Base-by-base conservation (phyloP, 2,113 vertebrate genomes). In the Bos javanicus region DNA sequence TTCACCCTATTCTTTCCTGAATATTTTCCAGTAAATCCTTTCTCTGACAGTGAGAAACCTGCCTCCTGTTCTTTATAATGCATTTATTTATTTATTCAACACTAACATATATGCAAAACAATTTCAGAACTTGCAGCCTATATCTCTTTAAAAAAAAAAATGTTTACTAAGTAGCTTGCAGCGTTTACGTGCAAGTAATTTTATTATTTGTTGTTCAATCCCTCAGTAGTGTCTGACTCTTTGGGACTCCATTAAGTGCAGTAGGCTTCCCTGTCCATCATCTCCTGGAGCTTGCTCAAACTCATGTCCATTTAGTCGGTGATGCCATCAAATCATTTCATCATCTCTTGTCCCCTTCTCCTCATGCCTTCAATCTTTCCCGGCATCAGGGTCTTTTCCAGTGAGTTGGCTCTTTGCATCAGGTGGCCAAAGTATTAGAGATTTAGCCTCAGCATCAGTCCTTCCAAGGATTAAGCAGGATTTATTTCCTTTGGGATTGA, bases 211-310 rank as follows among this genome's bases (percentile, higher is more conserved):
- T 21, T 67, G 33, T 67, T 10, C 33, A 67, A 0, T 67, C 64
- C 8, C 9, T 67, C 33, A 67, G 8, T 36, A 67, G 17, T 21
- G 33, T 36, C 17, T 0, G 0, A 67, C 4, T 36, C 64, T 67
- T 67, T 67, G 64, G n/a, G 64, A 67, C 33, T 36, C 33, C 9
- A 5, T 36, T 17, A 67, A 67, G 33, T 36, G 17, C 64, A n/a
- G 33, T 10, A 67, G n/a, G 64, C 64, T 67, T 36, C 17, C 17
- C 64, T 36, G 64, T 36, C 33, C 64, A 67, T 67, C 17, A 67
- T 36, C 17, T 36, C 33, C n/a, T 0, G 2, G 17, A 67, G 33
- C 8, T 36, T 67, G 33, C 33, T 67, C 16, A 67, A 36, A 67
- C 33, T 67, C 64, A 67, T 36, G 33, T 67, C 64, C 33, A 36